phyloP scores from a whole-genome alignment of 2,113 vertebrate genomes.

The Megalops atlanticus region DNA sequence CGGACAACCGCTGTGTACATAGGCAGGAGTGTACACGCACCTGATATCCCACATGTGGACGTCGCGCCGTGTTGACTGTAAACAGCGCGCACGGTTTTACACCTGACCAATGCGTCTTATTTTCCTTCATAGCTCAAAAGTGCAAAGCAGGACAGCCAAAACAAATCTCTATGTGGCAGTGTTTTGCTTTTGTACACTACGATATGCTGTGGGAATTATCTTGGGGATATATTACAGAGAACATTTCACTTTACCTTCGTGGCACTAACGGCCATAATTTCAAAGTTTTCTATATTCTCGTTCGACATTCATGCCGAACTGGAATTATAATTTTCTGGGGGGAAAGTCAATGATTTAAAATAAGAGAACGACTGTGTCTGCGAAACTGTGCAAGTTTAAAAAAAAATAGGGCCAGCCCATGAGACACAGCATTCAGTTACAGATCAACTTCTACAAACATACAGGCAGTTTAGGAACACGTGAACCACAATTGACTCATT shows the following conservation, averaged over 20 bases:
- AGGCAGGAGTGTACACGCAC: slow-evolving; percentile 21
- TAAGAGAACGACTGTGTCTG: too few species aligned
- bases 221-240: background rate
- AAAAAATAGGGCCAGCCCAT: too few species aligned
- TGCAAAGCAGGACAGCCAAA: slow-evolving; percentile 21
- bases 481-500: too few species aligned
- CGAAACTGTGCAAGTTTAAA: too few species aligned
- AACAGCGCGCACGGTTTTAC: slow-evolving; percentile 35
- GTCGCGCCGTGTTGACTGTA: slow-evolving; percentile 52
- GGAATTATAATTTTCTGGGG: too few species aligned
- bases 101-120: slow-evolving; percentile 46
- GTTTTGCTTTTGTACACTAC: background rate
- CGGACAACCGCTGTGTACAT: slow-evolving; percentile 6
- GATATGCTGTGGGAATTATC: background rate
- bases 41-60: slow-evolving; percentile 48
- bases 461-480: too few species aligned
- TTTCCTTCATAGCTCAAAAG: slow-evolving; percentile 22
- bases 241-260: too few species aligned
- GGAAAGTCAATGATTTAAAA: too few species aligned
- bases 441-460: too few species aligned
- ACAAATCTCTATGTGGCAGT: background rate
- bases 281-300: too few species aligned
- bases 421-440: too few species aligned
- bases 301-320: too few species aligned
- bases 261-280: background rate